Base-by-base conservation (phyloP, 2,113 vertebrate genomes). In the Phrynosoma platyrhinos region DNA sequence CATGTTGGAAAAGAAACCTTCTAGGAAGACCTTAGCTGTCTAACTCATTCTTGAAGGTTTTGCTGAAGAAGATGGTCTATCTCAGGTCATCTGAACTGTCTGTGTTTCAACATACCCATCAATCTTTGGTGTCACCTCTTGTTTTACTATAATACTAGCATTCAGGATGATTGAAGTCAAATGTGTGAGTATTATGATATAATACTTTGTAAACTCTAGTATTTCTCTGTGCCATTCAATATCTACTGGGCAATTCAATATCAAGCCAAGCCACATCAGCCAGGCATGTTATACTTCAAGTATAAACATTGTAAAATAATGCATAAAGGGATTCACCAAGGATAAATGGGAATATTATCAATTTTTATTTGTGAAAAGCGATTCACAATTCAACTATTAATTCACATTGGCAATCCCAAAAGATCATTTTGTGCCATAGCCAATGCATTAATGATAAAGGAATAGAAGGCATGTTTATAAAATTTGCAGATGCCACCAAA, bases 291-390 rank as follows among this genome's bases (percentile, higher is more conserved):
- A 21, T 86, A 82, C 47, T 78, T 91, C 76, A 86, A 88, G 58
- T 87, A 1, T 80, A 89, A 95, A 84, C 25, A 83, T 4, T 0
- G 0, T n/a, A 77, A 89, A 92, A 90, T 69, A 87, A 78, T 9
- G 32, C 66, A 27, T 89, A 83, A 90, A 92, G 42, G 64, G 82
- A 88, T 87, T 89, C 52, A 74, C 30, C 66, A 36, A 85, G 89
- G 82, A 25, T 66, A 23, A 9, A 87, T 68, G 83, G 42, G 86
- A 91, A 91, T 79, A 82, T 40, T n/a, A 69, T 91, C 47, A 86
- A 84, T 84, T 90, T 78, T 87, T 87, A 87, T 52, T 87, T 93
- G 87, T 80, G 42, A 77, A 88, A 92, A 93, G 87, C 88, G 21
- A 83, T 89, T 91, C 88, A 82, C 58, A 89, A 8, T 23, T 53